phyloP scores from a whole-genome alignment of 2,113 vertebrate genomes.

The Blennius ocellaris region DNA sequence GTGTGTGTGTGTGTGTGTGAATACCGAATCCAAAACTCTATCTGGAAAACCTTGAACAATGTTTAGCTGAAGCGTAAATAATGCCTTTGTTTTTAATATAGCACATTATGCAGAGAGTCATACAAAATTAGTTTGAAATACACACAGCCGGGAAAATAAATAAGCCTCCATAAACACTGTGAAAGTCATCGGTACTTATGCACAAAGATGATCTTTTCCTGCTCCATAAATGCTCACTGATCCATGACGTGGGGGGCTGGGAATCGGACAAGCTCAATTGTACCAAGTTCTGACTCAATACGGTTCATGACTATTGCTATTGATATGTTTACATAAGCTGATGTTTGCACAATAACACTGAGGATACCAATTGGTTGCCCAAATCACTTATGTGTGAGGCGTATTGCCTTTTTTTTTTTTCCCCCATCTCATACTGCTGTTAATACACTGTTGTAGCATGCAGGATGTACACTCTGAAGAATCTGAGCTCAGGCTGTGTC shows the following conservation, averaged over 20 bases:
- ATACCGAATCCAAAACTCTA: slow-evolving; percentile 15
- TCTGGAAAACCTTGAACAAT: slow-evolving; percentile 31
- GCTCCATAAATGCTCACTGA: slow-evolving; percentile 37
- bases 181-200: slow-evolving; percentile 20
- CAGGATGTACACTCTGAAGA: slow-evolving; percentile 1
- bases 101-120: slow-evolving; percentile 5
- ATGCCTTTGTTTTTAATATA: slow-evolving; percentile 45
- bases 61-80: slow-evolving; percentile 32
- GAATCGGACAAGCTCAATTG: not conserved
- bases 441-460: not conserved
- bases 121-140: slow-evolving; percentile 13
- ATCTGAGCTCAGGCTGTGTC: slow-evolving; percentile 19
- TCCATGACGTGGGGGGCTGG: slow-evolving; percentile 11
- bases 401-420: slow-evolving; percentile 4
- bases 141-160: slow-evolving; percentile 11
- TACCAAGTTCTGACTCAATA: not conserved
- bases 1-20: slow-evolving; percentile 2
- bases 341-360: not conserved
- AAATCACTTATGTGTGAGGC: not conserved
- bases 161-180: slow-evolving; percentile 10
- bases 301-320: not conserved
- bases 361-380: not conserved
- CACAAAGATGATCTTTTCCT: slow-evolving; percentile 30
- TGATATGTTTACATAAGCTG: not conserved
- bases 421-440: not conserved